phyloP scores from a whole-genome alignment of 2,888 invertebrate species.

The Cactoblastis cactorum region DNA sequence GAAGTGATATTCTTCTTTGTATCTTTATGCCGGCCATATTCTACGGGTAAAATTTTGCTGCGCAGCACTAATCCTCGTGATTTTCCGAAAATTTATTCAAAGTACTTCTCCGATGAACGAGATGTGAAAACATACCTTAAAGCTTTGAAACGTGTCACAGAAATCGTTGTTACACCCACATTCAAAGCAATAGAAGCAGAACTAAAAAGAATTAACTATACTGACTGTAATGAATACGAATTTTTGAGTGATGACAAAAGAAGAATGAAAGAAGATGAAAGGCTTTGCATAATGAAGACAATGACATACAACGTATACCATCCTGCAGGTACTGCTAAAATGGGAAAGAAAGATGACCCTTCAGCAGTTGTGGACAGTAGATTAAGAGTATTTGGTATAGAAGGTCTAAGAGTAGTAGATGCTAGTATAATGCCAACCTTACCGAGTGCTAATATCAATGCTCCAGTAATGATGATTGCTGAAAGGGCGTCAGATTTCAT shows the following conservation, averaged over 20 bases:
- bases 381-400: slow-evolving; percentile 48
- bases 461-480: slow-evolving; percentile 68
- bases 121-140: slow-evolving; percentile 56
- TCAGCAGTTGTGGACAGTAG: slow-evolving; percentile 53
- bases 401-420: slow-evolving; percentile 55
- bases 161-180: slow-evolving; percentile 52
- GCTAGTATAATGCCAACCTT: slow-evolving; percentile 70
- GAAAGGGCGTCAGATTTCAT: slow-evolving; percentile 67
- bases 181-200: slow-evolving; percentile 50
- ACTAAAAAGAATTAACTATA: slow-evolving; percentile 49
- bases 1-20: slow-evolving; percentile 62
- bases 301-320: slow-evolving; percentile 66
- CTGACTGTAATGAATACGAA: slow-evolving; percentile 50
- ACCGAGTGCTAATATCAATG: slow-evolving; percentile 64
- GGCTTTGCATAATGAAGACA: slow-evolving; percentile 67
- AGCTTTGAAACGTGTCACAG: slow-evolving; percentile 48
- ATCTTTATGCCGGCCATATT: slow-evolving; percentile 58
- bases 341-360: slow-evolving; percentile 50
- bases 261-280: no score
- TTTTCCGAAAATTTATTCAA: slow-evolving; percentile 56
- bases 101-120: slow-evolving; percentile 57
- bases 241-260: slow-evolving; percentile 54
- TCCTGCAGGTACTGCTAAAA: slow-evolving; percentile 66
- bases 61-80: slow-evolving; percentile 48
- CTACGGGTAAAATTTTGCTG: slow-evolving; percentile 52